Base-by-base conservation (phyloP, 2,888 invertebrate species). In the Cecidostiba fungosa region DNA sequence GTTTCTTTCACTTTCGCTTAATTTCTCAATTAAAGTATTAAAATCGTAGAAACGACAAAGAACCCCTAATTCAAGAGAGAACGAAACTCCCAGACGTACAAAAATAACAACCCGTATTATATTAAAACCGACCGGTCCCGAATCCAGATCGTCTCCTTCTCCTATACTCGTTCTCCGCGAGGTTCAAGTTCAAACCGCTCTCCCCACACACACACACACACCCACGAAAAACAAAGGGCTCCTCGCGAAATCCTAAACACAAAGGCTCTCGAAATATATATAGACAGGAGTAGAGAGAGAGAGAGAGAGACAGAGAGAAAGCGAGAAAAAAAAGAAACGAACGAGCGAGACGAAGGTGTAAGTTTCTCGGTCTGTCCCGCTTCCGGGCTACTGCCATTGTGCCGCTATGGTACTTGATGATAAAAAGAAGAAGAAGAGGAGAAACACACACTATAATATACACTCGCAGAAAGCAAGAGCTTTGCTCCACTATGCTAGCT, bases 331-430 rank as follows among this genome's bases (percentile, higher is more conserved):
- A 59, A 59, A 19, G 66, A 76, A 62, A 26, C 32, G 50, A 73
- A 69, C 2, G 4, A 14, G 59, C 36, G 32, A 76, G 76, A 69
- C 16, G 16, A 59, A 77, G 85, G 85, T 85, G 85, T 85, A 82
- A 88, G 85, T 85, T 87, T 89, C 84, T 72, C 78, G 76, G 69
- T 66, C 82, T 78, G 77, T 81, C 78, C 77, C 72, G 66, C 74
- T 83, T 77, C 81, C 85, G 81, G 76, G 59, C 54, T 43, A n/a
- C 26, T 69, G 12, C 16, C 43, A 23, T 16, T n/a, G 74, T 43
- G 43, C 16, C 73, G 73, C 26, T 59, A 39, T 54, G 43, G 77
- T 19, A 54, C 77, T 74, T 74, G 81, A 74, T 62, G 26, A 26
- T 66, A 26, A 66, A 73, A 81, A 66, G 36, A 47, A 36, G 29